A percentile compares a stretch with the other conserved stretches of the same genome.
These are phyloP conservation scores for Blastobasis adustella DNA, from an alignment of 2,888 invertebrate species.

Conservation along the genomic window DNA sequence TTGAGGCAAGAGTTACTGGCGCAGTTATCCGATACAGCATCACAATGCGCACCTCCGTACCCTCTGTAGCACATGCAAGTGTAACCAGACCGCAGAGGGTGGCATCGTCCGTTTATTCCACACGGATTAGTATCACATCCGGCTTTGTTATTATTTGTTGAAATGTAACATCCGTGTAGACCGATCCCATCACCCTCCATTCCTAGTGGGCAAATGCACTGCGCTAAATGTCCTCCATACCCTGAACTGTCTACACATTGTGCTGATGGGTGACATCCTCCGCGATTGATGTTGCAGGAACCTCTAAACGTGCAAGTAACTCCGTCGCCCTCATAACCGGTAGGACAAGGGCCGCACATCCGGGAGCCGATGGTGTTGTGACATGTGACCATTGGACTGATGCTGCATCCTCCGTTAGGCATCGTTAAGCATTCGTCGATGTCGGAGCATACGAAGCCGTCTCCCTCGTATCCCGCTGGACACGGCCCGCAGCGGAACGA, in stretches of 20 bases:
- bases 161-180: constrained; percentile 80
- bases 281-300: constrained; percentile 83
- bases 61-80: constrained; percentile 76
- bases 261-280: constrained; percentile 90
- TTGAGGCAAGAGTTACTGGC: constrained; percentile 85
- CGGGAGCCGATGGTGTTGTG: constrained; percentile 91
- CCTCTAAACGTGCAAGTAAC: constrained; percentile 80
- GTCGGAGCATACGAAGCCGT: constrained; percentile 90
- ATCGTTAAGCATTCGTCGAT: constrained; percentile 89
- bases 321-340: constrained; percentile 92
- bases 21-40: constrained; percentile 76
- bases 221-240: constrained; percentile 70
- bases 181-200: constrained; percentile 88
- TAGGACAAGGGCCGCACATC: constrained; percentile 90
- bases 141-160: constrained; percentile 40
- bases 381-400: constrained; percentile 86
- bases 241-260: constrained; percentile 81
- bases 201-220: constrained; percentile 86
- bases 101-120: constrained; percentile 76
- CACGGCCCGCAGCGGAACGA: constrained; percentile 93
- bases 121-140: constrained; percentile 72
- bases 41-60: constrained; percentile 79
- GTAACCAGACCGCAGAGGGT: constrained; percentile 52
- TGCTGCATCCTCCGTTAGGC: constrained; percentile 94
- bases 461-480: constrained; percentile 89